Base-by-base conservation (phyloP, 2,113 vertebrate species). In the Plectropomus leopardus region DNA sequence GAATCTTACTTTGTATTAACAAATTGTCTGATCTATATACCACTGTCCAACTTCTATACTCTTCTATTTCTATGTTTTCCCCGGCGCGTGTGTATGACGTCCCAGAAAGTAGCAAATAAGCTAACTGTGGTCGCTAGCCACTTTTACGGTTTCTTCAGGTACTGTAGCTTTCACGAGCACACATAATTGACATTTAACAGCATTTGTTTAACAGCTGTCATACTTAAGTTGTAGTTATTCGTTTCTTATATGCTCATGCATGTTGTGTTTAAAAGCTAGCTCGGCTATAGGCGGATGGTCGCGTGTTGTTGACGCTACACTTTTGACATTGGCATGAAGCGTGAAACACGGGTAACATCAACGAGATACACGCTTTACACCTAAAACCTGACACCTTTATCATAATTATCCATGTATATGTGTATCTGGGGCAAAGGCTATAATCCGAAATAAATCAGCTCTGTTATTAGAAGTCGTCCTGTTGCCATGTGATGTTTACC, bases 241-340 rank as follows among this genome's bases (percentile, higher is more conserved):
- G n/a, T 32, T 34, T 42, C 2, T 34, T 14, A 45, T 3, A 8
- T 23, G 15, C 7, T 23, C 3, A 51, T 16, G 4, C 6, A 5
- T 21, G 1, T 45, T 47, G 17, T 50, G 19, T 72, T 47, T 44
- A 19, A 50, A 4, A 7, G 47, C 16, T 26, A 15, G 26, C 11
- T 40, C 26, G 3, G 34, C 50, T 50, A 16, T 48, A 54, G 7
- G 10, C 6, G 5, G 2, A n/a, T 14, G 4, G 92, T 87, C 92
- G 88, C 88, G 0, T 75, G 8, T 36, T 50, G 44, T 5, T 92
- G 86, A 93, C 88, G 88, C 15, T 1, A 26, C 3, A 42, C 4
- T 0, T 65, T 84, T 92, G 92, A 93, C 94, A 84, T 94, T 92
- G 88, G 88, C 61, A 57, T 88, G 84, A 40, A 45, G 74, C 48